These are phyloP conservation scores for Pogoniulus pusillus DNA, from an alignment of 2,797 vertebrate genomes.

Conservation along the genomic window DNA sequence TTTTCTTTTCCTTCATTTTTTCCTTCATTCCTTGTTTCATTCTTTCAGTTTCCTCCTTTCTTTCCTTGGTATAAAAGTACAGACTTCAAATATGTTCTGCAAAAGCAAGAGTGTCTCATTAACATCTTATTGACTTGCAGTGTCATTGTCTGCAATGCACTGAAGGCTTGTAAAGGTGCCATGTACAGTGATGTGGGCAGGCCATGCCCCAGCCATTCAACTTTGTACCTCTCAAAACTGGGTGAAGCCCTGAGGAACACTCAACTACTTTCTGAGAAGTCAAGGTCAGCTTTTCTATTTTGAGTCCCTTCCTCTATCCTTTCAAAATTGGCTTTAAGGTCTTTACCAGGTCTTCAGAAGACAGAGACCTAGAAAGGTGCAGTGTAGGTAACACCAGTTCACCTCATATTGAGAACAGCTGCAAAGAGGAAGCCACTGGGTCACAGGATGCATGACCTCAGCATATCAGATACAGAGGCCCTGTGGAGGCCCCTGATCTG, in stretches of 20 bases:
- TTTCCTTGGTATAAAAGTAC: not conserved
- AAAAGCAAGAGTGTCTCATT: not conserved
- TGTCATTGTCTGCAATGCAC: not conserved
- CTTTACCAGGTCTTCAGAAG: not conserved
- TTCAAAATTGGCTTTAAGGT: conserved; percentile 37
- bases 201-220: rapidly evolving
- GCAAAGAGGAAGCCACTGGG: not conserved
- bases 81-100: not conserved
- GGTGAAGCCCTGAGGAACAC: conserved; percentile 1
- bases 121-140: not conserved
- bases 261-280: conserved; percentile 41
- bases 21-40: not conserved
- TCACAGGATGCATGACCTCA: not conserved
- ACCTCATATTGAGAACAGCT: not conserved
- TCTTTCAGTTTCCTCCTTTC: not conserved
- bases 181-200: not conserved
- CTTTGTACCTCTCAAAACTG: conserved; percentile 36
- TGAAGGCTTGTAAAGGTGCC: not conserved
- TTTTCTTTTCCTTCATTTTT: not conserved
- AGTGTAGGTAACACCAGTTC: not conserved
- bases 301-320: not conserved
- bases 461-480: not conserved
- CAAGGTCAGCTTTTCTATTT: conserved; percentile 9
- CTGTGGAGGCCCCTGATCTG: not conserved
- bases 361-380: not conserved